Evolutionary conservation across 1,140 invertebrate species (phyloP).

Genomic region (Eufriesea mexicana): DNA sequence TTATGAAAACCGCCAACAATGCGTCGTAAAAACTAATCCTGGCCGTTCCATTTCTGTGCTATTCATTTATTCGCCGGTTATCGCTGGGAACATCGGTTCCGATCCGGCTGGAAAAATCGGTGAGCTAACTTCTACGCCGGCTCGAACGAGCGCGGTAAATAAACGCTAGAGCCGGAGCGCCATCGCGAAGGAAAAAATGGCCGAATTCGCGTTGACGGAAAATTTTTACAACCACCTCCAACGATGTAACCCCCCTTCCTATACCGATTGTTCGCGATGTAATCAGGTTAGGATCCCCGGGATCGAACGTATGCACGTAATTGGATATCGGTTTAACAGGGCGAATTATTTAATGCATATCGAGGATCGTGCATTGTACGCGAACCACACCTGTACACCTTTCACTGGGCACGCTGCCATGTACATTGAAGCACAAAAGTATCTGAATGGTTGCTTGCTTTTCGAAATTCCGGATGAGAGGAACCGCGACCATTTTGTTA

Average conservation of each 20-base stretch:
- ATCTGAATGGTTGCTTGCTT: too few relatives aligned
- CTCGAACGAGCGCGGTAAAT: background rate
- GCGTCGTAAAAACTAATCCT: background rate
- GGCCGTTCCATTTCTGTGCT: background rate
- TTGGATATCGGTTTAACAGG: constrained; percentile 10
- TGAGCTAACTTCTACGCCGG: background rate
- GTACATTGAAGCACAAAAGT: background rate
- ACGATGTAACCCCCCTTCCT: background rate
- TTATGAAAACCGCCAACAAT: background rate
- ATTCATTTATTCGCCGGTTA: constrained; percentile 14
- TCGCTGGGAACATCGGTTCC: background rate
- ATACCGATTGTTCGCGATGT: too few relatives aligned
- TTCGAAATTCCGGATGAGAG: too few relatives aligned
- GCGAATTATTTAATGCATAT: constrained; percentile 41
- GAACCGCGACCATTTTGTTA: too few relatives aligned
- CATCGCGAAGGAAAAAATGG: background rate
- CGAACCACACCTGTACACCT: constrained; percentile 59
- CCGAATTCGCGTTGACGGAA: background rate
- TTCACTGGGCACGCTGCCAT: constrained; percentile 51
- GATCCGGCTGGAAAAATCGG: background rate
- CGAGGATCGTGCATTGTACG: constrained; percentile 41
- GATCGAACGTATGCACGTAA: background rate
- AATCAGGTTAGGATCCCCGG: too few relatives aligned
- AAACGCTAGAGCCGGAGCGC: background rate
- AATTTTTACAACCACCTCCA: background rate